These are phyloP conservation scores for Chloroceryle inda DNA, from an alignment of 2,797 vertebrate genomes.

Conservation along the genomic window DNA sequence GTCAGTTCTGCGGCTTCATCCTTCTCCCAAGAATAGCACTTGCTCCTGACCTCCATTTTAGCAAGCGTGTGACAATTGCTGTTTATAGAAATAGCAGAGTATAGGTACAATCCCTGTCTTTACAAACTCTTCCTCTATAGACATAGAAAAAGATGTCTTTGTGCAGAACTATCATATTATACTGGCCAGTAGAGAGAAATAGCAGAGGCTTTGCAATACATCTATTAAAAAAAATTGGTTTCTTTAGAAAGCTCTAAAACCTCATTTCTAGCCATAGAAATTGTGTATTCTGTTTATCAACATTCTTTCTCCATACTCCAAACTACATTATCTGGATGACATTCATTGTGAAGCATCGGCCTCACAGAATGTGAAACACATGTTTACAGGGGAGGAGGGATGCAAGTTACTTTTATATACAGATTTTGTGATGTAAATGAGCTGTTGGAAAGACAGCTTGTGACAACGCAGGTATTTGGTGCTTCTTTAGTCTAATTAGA, in stretches of 20 bases:
- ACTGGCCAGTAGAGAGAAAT: background rate
- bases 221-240: background rate
- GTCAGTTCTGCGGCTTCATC: background rate
- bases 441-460: background rate
- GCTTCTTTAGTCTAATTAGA: constrained; percentile 43
- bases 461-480: constrained; percentile 20
- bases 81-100: background rate
- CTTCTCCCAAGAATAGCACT: background rate
- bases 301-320: background rate
- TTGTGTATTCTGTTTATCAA: background rate
- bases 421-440: constrained; percentile 51
- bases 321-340: background rate
- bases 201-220: background rate
- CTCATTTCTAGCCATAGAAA: constrained; percentile 42
- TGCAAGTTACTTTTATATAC: background rate
- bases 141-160: background rate
- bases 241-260: constrained; percentile 48
- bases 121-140: background rate
- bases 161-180: background rate
- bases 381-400: background rate
- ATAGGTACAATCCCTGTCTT: background rate
- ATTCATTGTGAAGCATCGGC: background rate
- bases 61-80: background rate
- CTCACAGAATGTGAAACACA: background rate
- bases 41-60: background rate